Conservation (phyloP, 2,888 invertebrate genomes). For the Eueremaeus valkanovi region DNA sequence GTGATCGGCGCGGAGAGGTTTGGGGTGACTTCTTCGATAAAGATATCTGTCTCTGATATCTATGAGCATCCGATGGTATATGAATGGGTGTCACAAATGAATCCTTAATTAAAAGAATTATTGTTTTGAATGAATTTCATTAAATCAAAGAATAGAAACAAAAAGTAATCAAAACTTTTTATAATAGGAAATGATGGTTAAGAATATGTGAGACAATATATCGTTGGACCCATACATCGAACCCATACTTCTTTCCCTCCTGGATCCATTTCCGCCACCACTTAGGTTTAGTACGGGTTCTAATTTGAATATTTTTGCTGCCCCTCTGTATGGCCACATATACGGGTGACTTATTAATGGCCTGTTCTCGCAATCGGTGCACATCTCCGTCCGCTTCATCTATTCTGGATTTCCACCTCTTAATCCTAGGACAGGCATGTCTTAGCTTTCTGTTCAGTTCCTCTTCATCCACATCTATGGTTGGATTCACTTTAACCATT, state of each 20-base stretch:
- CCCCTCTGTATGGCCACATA: slow-evolving; percentile 22
- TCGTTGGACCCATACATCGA: neutral
- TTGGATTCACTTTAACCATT: neutral
- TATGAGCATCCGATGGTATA: neutral
- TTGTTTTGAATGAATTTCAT: too few species aligned
- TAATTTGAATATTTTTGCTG: slow-evolving; percentile 8
- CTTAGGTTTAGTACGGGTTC: slow-evolving; percentile 3
- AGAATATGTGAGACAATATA: too few species aligned
- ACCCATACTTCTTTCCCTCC: neutral
- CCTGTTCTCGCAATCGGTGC: neutral
- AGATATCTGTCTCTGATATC: slow-evolving; percentile 4
- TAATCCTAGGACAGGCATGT: slow-evolving; percentile 19
- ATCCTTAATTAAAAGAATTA: neutral
- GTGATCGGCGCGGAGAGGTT: neutral
- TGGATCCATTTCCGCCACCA: slow-evolving; percentile 16
- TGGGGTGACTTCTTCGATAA: neutral
- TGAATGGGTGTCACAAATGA: slow-evolving; percentile 1
- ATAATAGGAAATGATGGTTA: too few species aligned
- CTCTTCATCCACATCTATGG: neutral
- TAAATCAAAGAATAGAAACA: neutral
- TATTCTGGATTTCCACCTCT: neutral
- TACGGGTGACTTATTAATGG: neutral
- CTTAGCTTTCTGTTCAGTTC: neutral
- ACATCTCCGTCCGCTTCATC: neutral
- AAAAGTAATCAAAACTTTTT: too few species aligned